Percentiles rank a stretch among this genome's conserved stretches.
Conservation (phyloP, 2,888 invertebrate genomes). For the Agrotis segetum region DNA sequence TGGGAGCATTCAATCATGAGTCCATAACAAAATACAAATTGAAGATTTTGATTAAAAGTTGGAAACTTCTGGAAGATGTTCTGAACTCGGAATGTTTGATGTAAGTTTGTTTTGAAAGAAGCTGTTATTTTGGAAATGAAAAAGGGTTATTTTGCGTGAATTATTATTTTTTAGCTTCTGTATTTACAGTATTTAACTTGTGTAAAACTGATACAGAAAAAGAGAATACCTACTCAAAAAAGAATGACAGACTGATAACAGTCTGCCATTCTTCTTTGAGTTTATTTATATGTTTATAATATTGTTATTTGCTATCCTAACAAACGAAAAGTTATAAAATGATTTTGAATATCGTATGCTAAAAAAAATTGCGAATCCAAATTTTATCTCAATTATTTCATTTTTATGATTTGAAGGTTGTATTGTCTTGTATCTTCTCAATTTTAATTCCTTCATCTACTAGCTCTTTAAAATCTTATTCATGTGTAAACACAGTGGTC, state of each 20-base stretch:
- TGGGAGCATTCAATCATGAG: constrained; percentile 37
- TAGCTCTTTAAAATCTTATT: neutral
- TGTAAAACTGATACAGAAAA: neutral
- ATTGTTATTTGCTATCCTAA: too few species aligned
- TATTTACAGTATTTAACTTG: neutral
- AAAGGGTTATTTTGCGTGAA: neutral
- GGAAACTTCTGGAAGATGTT: constrained; percentile 7
- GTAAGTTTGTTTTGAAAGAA: neutral
- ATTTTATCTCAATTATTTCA: too few species aligned
- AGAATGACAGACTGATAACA: too few species aligned
- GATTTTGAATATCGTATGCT: too few species aligned
- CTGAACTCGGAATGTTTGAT: neutral
- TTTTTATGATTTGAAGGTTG: neutral
- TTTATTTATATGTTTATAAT: too few species aligned
- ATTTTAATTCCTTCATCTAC: neutral
- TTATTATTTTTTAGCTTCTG: neutral
- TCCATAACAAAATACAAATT: constrained; percentile 19
- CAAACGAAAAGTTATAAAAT: too few species aligned
- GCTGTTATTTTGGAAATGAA: constrained; percentile 2
- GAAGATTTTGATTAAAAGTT: constrained; percentile 34
- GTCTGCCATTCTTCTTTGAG: too few species aligned
- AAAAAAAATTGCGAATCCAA: too few species aligned
- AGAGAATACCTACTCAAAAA: neutral
- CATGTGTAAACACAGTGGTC: neutral
- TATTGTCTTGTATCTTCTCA: neutral